Percentiles rank a stretch among this genome's conserved stretches.
phyloP scores from a whole-genome alignment of 2,113 vertebrate genomes.

The human (Homo sapiens) region GRCh38 chr15:43492001-43492500 shows the following conservation, averaged over 20 bases:
- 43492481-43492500: constrained; percentile 65
- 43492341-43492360: constrained; percentile 89
- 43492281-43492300: constrained; percentile 91
- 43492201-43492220: not conserved
- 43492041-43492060: constrained; percentile 73
- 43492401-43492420: constrained; percentile 90
- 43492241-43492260: not conserved
- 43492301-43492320: constrained; percentile 85
- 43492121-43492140: not conserved
- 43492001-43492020: constrained; percentile 73
- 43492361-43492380: constrained; percentile 87
- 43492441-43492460: constrained; percentile 90
- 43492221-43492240: not conserved
- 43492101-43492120: constrained; percentile 44
- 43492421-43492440: constrained; percentile 90
- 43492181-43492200: constrained; percentile 50
- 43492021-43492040: constrained; percentile 44
- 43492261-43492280: constrained; percentile 54
- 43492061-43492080: constrained; percentile 80
- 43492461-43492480: constrained; percentile 75
- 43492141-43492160: not conserved
- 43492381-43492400: constrained; percentile 96
- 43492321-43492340: constrained; percentile 86
- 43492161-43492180: constrained; percentile 18
- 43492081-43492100: constrained; percentile 88